Evolutionary conservation across 2,888 invertebrate genomes (phyloP).

Genomic region (Pammene aurita): DNA sequence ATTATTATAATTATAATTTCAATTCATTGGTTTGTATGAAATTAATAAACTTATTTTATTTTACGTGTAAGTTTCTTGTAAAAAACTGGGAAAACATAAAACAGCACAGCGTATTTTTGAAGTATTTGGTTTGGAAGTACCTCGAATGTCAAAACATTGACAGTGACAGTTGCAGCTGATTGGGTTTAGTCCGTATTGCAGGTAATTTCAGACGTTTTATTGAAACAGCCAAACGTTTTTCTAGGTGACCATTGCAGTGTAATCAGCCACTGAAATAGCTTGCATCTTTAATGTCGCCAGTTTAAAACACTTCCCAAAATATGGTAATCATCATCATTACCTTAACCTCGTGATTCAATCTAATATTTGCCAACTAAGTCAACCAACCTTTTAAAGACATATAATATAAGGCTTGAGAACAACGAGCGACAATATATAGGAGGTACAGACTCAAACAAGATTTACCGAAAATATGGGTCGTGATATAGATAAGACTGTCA

Average conservation of each 20-base stretch:
- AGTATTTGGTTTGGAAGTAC: neutral
- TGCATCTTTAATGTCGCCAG: neutral
- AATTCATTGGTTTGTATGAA: neutral
- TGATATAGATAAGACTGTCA: too few species aligned
- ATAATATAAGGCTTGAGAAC: too few species aligned
- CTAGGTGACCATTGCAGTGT: neutral
- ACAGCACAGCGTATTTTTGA: neutral
- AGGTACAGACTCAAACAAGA: too few species aligned
- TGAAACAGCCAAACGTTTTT: neutral
- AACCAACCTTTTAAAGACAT: too few species aligned
- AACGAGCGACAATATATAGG: too few species aligned
- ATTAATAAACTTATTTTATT: neutral
- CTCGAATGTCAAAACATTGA: slow-evolving; percentile 16
- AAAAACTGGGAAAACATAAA: neutral
- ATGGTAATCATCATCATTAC: neutral
- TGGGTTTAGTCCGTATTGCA: slow-evolving; percentile 4
- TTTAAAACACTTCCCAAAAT: neutral
- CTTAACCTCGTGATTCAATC: neutral
- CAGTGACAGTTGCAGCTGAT: slow-evolving; percentile 18
- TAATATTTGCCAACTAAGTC: too few species aligned
- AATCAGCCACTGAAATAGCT: slow-evolving; percentile 4
- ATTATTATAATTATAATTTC: slow-evolving; percentile 48
- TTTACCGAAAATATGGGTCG: too few species aligned
- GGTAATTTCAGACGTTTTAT: neutral
- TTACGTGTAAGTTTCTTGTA: neutral